Conservation (phyloP, 2,113 vertebrate species). For the Archocentrus centrarchus region DNA sequence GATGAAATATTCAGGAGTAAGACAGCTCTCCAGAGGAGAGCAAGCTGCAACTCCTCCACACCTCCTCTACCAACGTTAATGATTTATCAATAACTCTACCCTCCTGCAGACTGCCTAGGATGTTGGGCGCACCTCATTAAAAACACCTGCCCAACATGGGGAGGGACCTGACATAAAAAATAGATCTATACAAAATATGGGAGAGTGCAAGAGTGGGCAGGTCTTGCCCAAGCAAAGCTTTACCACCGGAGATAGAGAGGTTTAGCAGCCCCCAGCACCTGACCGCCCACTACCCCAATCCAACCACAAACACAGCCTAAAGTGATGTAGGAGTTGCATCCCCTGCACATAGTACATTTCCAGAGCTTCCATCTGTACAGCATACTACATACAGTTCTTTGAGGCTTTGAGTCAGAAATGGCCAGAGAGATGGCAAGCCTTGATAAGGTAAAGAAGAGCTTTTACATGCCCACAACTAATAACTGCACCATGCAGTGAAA, state of each 20-base stretch:
- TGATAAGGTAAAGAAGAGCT: slow-evolving; percentile 16
- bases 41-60: slow-evolving; percentile 76
- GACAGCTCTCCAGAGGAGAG: slow-evolving; percentile 78
- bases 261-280: slow-evolving; percentile 57
- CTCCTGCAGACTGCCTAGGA: slow-evolving; percentile 72
- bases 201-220: slow-evolving; percentile 38
- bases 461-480: slow-evolving; percentile 16
- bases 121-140: slow-evolving; percentile 76
- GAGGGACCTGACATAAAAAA: slow-evolving; percentile 80
- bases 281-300: slow-evolving; percentile 49
- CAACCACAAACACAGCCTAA: slow-evolving; percentile 47
- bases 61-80: slow-evolving; percentile 82
- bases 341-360: slow-evolving; percentile 25
- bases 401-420: slow-evolving; percentile 45
- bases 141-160: slow-evolving; percentile 74
- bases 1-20: slow-evolving; percentile 85
- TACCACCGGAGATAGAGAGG: slow-evolving; percentile 54
- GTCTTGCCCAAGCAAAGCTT: slow-evolving; percentile 54
- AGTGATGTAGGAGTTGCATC: slow-evolving; percentile 56
- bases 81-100: slow-evolving; percentile 84
- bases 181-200: slow-evolving; percentile 75
- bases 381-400: slow-evolving; percentile 30
- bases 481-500: slow-evolving; percentile 4
- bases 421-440: slow-evolving; percentile 22
- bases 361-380: slow-evolving; percentile 32